Base-by-base conservation (phyloP, 1,140 invertebrate species). In the Gonioctena quinquepunctata region DNA sequence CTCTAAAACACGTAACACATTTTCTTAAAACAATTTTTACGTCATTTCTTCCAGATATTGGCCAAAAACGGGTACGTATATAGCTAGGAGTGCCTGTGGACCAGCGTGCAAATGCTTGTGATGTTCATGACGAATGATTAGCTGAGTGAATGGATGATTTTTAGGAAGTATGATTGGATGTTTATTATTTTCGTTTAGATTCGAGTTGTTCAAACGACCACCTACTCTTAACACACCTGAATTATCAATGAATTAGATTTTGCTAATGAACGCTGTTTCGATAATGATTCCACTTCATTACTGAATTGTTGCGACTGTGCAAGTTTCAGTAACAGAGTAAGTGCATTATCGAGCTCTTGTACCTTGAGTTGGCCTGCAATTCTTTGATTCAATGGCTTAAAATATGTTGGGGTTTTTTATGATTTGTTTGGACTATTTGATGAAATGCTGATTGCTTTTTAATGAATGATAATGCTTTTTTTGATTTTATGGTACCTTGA, bases 1-100 rank as follows among this genome's bases (percentile, higher is more conserved):
- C 16, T 42, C 42, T 67, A 25, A 65, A 66, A 59, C 62, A 70
- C 13, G 2, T 13, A 3, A 68, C n/a, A 25, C 72, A 77, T 49
- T 65, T 60, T 7, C 68, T 33, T 28, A 69, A 22, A 8, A 80
- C 50, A 48, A 76, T 69, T 59, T 73, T 74, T 1, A 80, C 61
- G 28, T 69, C 28, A n/a, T 59, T n/a, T 50, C 72, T 59, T 4
- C 71, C 78, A 57, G 19, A 65, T 28, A 77, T 27, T 22, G 66
- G 72, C 70, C 52, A 78, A 65, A 68, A 80, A 19, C 23, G n/a
- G 8, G 8, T 5, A 8, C 23, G n/a, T 23, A 59, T 22, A 60
- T 33, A 19, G 70, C 19, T 8, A 77, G 42, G 16, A 72, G 18
- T 0, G 68, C 54, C 64, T 77, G 73, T 28, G 66, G 67, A 23